Evolutionary conservation across 2,113 vertebrate species (phyloP).

Genomic region (Nycticorax nycticorax): DNA sequence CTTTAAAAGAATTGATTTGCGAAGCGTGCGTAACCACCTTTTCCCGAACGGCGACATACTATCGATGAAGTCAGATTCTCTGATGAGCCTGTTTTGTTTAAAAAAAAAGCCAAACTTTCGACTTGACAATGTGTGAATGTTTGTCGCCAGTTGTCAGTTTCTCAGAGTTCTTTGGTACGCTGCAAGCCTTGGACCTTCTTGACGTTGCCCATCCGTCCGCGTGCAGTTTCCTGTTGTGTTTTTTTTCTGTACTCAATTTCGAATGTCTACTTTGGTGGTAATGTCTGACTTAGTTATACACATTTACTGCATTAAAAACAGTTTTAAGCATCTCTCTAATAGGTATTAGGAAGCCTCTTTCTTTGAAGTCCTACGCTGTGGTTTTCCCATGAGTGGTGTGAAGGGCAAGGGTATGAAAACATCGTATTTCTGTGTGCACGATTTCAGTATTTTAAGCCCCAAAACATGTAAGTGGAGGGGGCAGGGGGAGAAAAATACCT

Average conservation of each 20-base stretch:
- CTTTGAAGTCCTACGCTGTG: background rate
- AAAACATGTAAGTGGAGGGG: background rate
- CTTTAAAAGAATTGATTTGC: constrained; percentile 2
- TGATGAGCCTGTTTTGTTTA: constrained; percentile 7
- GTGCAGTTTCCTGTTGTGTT: background rate
- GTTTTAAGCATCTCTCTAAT: background rate
- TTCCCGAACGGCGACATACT: background rate
- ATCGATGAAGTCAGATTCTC: background rate
- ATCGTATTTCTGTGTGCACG: background rate
- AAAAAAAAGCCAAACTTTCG: constrained; percentile 20
- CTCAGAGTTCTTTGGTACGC: background rate
- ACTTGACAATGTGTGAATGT: constrained; percentile 7
- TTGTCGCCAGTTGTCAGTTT: constrained; percentile 24
- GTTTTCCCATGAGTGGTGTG: background rate
- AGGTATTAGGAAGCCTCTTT: background rate
- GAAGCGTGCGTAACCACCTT: background rate
- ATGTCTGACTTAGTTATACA: background rate
- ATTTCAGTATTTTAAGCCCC: background rate
- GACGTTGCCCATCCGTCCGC: constrained; percentile 22
- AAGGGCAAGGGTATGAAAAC: background rate
- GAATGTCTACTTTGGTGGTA: constrained; percentile 27
- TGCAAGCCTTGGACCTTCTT: constrained; percentile 19
- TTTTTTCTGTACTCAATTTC: constrained; percentile 36
- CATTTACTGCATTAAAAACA: constrained; percentile 55
- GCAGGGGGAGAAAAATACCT: background rate